Evolutionary conservation across 2,888 invertebrate genomes (phyloP).

Genomic region (Cryptus viduatorius): DNA sequence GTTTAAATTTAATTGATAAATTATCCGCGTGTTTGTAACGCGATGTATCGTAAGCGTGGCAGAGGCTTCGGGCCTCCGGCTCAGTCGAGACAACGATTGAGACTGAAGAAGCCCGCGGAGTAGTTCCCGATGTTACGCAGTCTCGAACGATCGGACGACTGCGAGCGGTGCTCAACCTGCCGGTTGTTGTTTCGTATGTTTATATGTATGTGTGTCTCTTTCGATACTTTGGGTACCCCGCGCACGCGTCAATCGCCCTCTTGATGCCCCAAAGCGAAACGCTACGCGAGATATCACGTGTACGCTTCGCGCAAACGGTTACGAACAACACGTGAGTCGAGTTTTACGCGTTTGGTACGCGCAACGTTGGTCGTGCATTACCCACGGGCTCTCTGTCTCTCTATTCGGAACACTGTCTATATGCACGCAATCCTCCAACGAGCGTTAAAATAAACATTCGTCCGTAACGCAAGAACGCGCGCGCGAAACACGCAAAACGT

Average conservation of each 20-base stretch:
- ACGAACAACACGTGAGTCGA: slow-evolving; percentile 80
- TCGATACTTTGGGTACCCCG: slow-evolving; percentile 4
- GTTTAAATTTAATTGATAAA: background rate
- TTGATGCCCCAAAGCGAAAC: slow-evolving; percentile 47
- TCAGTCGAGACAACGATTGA: slow-evolving; percentile 70
- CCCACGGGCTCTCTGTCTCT: background rate
- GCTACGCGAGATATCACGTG: slow-evolving; percentile 75
- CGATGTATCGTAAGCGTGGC: background rate
- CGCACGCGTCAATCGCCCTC: slow-evolving; percentile 61
- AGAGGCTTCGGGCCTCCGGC: slow-evolving; percentile 42
- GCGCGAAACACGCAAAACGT: slow-evolving; percentile 18
- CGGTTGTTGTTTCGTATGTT: slow-evolving; percentile 27
- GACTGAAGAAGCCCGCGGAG: slow-evolving; percentile 71
- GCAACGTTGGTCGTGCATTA: slow-evolving; percentile 5
- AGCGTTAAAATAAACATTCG: slow-evolving; percentile 20
- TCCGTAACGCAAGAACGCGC: slow-evolving; percentile 14
- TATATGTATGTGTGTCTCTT: slow-evolving; percentile 32
- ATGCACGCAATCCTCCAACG: background rate
- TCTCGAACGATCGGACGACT: slow-evolving; percentile 72
- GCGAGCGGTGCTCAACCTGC: slow-evolving; percentile 70
- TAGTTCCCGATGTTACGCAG: slow-evolving; percentile 73
- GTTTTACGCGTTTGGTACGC: slow-evolving; percentile 51
- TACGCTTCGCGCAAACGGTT: slow-evolving; percentile 73
- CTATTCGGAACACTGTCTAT: background rate
- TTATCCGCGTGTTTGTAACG: background rate